Conservation (phyloP, 2,113 vertebrate species). For the Dolichallabes microphthalmus region DNA sequence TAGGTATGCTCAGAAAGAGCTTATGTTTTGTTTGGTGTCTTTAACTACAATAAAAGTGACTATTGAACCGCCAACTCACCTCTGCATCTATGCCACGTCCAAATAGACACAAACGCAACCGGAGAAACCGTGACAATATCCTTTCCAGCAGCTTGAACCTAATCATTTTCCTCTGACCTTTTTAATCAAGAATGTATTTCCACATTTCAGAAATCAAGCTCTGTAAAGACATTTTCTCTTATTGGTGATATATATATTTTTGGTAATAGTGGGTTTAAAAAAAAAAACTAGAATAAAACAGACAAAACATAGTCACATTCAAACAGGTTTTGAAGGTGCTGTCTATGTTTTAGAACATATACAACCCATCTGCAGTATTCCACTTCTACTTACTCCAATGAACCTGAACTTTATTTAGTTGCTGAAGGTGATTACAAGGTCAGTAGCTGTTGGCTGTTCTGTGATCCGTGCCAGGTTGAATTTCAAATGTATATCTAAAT, state of each 20-base stretch:
- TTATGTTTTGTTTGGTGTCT: too few species aligned
- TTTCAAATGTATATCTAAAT: slow-evolving; percentile 29
- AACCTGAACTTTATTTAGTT: slow-evolving; percentile 24
- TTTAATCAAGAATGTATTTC: too few species aligned
- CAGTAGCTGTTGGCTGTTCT: slow-evolving; percentile 22
- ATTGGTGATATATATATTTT: neutral
- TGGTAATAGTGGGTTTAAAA: neutral
- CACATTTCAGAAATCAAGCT: neutral
- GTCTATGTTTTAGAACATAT: neutral
- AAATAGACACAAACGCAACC: too few species aligned
- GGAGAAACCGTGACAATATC: too few species aligned
- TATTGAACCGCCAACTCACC: too few species aligned
- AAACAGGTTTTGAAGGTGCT: neutral
- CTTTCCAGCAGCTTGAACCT: too few species aligned
- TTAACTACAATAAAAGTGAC: too few species aligned
- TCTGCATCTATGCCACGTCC: too few species aligned
- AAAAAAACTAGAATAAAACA: neutral
- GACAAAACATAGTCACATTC: neutral
- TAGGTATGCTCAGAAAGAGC: too few species aligned
- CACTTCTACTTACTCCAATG: neutral
- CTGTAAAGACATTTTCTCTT: neutral
- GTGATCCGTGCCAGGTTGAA: slow-evolving; percentile 40
- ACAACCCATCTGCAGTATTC: neutral
- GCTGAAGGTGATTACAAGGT: slow-evolving; percentile 42
- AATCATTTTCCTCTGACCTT: too few species aligned